These are phyloP conservation scores for Danio aesculapii DNA, from an alignment of 2,797 vertebrate species.

Conservation along the genomic window DNA sequence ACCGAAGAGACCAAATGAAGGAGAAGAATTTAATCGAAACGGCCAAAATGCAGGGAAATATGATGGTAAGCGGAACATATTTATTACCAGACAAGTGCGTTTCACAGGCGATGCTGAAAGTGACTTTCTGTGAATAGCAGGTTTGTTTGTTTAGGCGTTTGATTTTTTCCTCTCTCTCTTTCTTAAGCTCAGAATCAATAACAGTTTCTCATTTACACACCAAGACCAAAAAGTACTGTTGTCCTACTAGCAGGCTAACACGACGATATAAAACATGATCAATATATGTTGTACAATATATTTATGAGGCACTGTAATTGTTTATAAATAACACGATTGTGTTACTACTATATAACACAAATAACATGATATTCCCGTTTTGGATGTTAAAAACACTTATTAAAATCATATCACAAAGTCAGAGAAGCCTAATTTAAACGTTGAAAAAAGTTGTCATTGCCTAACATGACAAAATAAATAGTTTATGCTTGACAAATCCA, in stretches of 20 bases:
- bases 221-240: not conserved
- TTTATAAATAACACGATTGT: too few species aligned
- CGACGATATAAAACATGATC: too few species aligned
- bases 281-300: too few species aligned
- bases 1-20: conserved; percentile 80
- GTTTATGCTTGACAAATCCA: too few species aligned
- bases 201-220: not conserved
- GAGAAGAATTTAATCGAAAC: conserved; percentile 96
- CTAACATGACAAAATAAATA: too few species aligned
- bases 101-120: conserved; percentile 10
- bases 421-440: too few species aligned
- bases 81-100: not conserved
- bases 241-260: not conserved
- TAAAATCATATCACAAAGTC: too few species aligned
- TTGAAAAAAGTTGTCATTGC: too few species aligned
- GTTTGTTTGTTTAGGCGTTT: not conserved
- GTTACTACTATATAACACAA: too few species aligned
- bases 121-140: conserved; percentile 11
- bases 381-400: too few species aligned
- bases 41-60: conserved; percentile 95
- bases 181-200: not conserved
- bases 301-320: too few species aligned
- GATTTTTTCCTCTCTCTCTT: not conserved
- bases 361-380: too few species aligned
- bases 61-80: conserved; percentile 74